A percentile compares a stretch with the other conserved stretches of the same genome.
Evolutionary conservation across 2,888 invertebrate genomes (phyloP).

Genomic region (Monochamus alternatus): DNA sequence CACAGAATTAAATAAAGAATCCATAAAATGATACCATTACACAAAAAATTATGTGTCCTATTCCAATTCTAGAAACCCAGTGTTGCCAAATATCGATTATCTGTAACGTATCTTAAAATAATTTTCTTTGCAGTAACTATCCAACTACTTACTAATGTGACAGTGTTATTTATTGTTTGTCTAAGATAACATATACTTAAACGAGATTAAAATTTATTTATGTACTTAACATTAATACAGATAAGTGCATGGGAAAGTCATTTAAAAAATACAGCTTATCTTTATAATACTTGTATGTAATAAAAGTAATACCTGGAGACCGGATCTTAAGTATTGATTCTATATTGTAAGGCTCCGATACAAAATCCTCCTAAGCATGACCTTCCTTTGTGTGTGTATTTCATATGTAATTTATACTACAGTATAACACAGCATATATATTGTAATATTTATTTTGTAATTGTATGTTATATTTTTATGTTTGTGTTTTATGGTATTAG

Average conservation of each 20-base stretch:
- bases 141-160: not conserved
- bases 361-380: too few species aligned
- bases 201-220: not conserved
- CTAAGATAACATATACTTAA: slow-evolving; percentile 4
- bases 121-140: not conserved
- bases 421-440: too few species aligned
- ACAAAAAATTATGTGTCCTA: too few species aligned
- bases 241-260: not conserved
- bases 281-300: not conserved
- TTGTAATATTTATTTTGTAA: too few species aligned
- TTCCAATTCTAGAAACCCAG: not conserved
- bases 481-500: too few species aligned
- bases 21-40: too few species aligned
- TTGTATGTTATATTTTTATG: too few species aligned
- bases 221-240: slow-evolving; percentile 1
- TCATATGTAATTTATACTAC: too few species aligned
- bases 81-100: not conserved
- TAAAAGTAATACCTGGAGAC: not conserved
- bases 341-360: too few species aligned
- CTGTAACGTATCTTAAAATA: not conserved
- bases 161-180: not conserved
- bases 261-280: slow-evolving; percentile 1
- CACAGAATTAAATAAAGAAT: too few species aligned
- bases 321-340: not conserved
- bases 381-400: too few species aligned